Evolutionary conservation across 2,113 vertebrate species (phyloP).

Genomic region (Lepus americanus): DNA sequence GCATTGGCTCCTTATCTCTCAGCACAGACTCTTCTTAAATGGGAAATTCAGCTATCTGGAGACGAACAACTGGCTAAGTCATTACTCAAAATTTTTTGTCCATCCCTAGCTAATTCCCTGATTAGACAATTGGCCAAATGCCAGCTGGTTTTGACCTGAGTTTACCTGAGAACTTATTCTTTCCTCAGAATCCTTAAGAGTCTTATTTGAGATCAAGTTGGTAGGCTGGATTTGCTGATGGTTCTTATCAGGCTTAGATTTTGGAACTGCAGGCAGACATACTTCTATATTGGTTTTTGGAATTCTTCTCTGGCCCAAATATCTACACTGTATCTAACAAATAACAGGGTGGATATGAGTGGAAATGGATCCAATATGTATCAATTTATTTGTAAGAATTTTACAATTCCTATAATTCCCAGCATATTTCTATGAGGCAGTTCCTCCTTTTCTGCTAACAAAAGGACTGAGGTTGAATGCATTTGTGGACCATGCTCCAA

Average conservation of each 20-base stretch:
- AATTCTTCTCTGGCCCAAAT: not conserved
- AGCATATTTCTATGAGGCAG: not conserved
- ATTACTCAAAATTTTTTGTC: slow-evolving; percentile 47
- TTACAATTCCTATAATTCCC: not conserved
- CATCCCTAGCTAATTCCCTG: slow-evolving; percentile 28
- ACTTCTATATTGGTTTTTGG: not conserved
- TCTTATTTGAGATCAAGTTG: not conserved
- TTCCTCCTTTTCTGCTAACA: not conserved
- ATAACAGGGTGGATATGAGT: accelerated
- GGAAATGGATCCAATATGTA: not conserved
- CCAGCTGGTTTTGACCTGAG: not conserved
- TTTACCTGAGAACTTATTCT: slow-evolving; percentile 40
- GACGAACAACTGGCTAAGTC: not conserved
- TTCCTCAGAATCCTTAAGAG: slow-evolving; percentile 20
- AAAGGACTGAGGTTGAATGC: not conserved
- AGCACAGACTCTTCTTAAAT: slow-evolving; percentile 55
- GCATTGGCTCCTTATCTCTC: slow-evolving; percentile 32
- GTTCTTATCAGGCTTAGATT: not conserved
- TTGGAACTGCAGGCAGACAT: not conserved
- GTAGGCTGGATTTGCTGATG: not conserved
- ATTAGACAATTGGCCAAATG: slow-evolving; percentile 17
- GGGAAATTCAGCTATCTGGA: slow-evolving; percentile 52
- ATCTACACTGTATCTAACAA: not conserved
- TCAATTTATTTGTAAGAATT: not conserved
- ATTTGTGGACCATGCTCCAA: not conserved